Conservation (phyloP, 1,140 invertebrate species). For the Drosophila parabipectinata region DNA sequence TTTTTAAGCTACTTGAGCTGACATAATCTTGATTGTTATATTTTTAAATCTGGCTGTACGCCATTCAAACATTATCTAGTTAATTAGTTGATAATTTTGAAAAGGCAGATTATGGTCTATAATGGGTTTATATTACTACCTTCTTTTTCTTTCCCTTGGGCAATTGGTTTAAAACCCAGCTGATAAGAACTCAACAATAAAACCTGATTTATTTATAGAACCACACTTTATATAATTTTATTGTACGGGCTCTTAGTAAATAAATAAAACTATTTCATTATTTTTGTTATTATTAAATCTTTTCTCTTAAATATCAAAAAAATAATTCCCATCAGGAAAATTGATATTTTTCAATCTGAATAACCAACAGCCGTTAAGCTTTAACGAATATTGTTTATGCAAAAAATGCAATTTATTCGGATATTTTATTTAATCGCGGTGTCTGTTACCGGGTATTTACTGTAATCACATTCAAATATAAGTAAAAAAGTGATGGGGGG, state of each 20-base stretch:
- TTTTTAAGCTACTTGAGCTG: neutral
- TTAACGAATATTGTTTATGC: too few relatives aligned
- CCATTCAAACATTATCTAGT: neutral
- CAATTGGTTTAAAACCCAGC: too few relatives aligned
- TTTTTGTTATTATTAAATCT: too few relatives aligned
- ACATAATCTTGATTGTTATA: neutral
- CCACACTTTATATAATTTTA: too few relatives aligned
- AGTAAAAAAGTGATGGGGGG: conserved; percentile 26
- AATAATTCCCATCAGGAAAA: too few relatives aligned
- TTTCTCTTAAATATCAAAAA: too few relatives aligned
- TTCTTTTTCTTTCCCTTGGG: neutral
- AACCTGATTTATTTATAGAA: too few relatives aligned
- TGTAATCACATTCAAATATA: conserved; percentile 31
- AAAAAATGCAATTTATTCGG: neutral
- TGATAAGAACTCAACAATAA: too few relatives aligned
- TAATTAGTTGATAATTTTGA: neutral
- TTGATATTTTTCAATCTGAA: neutral
- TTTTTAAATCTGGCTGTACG: neutral
- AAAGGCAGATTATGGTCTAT: neutral
- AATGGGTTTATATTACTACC: neutral
- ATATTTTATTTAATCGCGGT: conserved; percentile 1
- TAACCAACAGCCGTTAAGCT: neutral
- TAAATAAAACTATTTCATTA: too few relatives aligned
- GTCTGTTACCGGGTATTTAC: conserved; percentile 23
- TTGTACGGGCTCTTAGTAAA: too few relatives aligned